phyloP scores from a whole-genome alignment of 2,797 vertebrate species.

The Cossypha dichroa region DNA sequence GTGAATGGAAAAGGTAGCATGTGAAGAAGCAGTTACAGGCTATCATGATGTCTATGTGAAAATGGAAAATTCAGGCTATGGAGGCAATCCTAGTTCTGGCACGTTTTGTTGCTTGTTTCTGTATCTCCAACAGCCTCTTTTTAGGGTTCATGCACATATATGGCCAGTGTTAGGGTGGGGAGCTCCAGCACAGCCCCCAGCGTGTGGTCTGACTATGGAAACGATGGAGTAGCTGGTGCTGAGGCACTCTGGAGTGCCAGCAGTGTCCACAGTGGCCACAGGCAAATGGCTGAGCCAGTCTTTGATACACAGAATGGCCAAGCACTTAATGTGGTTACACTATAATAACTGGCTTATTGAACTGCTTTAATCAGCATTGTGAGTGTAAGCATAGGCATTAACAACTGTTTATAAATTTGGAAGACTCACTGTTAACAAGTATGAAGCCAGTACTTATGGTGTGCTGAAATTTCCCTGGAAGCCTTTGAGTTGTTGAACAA shows the following conservation, averaged over 20 bases:
- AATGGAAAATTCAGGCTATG: not conserved
- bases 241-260: not conserved
- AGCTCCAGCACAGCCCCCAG: not conserved
- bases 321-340: not conserved
- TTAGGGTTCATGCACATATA: not conserved
- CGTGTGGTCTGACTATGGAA: fast-evolving
- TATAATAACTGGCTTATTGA: not conserved
- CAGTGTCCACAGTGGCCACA: fast-evolving
- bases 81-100: not conserved
- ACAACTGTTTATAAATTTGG: not conserved
- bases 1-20: not conserved
- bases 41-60: not conserved
- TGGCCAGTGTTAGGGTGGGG: fast-evolving
- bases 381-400: not conserved
- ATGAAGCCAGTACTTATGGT: not conserved
- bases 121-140: not conserved
- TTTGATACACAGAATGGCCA: not conserved
- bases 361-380: not conserved
- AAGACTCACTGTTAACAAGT: not conserved
- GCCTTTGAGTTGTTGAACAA: not conserved
- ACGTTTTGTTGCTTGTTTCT: not conserved
- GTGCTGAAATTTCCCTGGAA: not conserved
- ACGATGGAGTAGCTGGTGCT: not conserved
- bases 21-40: not conserved
- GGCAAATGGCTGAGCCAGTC: not conserved